These are phyloP conservation scores for Tenebrosternarchus preto DNA, from an alignment of 2,113 vertebrate genomes.

Conservation along the genomic window DNA sequence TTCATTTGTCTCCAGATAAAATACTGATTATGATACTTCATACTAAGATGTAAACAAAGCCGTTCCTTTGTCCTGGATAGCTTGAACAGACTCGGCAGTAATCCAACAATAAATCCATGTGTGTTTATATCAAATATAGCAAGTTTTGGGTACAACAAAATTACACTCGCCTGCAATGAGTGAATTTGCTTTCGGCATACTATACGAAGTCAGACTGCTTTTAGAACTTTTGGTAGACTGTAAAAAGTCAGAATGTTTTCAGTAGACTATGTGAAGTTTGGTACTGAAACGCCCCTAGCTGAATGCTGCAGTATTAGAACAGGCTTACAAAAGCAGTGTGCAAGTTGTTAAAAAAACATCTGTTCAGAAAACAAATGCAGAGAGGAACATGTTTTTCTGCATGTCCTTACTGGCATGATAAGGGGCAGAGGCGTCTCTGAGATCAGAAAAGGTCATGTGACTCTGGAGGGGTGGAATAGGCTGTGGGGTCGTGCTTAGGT, in stretches of 20 bases:
- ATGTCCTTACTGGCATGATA: background rate
- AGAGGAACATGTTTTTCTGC: conserved; percentile 1
- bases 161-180: too few relatives aligned
- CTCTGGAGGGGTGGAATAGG: background rate
- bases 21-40: too few relatives aligned
- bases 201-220: too few relatives aligned
- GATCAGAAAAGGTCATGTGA: background rate
- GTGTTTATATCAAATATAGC: too few relatives aligned
- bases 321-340: conserved; percentile 13
- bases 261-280: background rate
- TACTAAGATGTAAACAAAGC: too few relatives aligned
- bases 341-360: conserved; percentile 13
- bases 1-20: too few relatives aligned
- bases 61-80: too few relatives aligned
- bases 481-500: background rate
- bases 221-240: too few relatives aligned
- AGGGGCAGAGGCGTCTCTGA: background rate
- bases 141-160: too few relatives aligned
- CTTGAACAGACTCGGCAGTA: too few relatives aligned
- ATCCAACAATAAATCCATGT: too few relatives aligned
- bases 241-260: background rate
- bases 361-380: conserved; percentile 10
- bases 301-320: background rate
- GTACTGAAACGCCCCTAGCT: background rate
- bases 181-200: too few relatives aligned